phyloP scores from a whole-genome alignment of 2,888 invertebrate species.

The Ptychoptera contaminata region DNA sequence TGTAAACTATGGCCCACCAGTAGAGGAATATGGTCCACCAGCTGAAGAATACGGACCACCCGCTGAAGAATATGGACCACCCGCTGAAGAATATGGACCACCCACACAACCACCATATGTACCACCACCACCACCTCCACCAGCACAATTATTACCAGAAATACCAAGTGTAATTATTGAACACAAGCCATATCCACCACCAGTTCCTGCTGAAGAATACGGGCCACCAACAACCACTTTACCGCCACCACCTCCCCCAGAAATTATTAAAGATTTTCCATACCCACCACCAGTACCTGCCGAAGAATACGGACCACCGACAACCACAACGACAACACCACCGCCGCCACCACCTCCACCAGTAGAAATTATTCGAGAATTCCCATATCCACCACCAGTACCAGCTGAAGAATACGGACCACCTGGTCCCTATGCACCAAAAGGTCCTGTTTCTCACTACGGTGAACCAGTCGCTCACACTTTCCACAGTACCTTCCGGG shows the following conservation, averaged over 20 bases:
- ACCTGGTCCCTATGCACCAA: not conserved
- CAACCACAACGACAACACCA: not conserved
- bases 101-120: not conserved
- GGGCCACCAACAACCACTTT: constrained; percentile 6
- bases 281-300: constrained; percentile 10
- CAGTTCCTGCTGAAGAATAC: constrained; percentile 5
- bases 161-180: not conserved
- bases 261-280: not conserved
- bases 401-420: constrained; percentile 9
- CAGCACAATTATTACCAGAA: not conserved
- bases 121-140: not conserved
- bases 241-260: constrained; percentile 7
- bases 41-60: not conserved
- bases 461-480: constrained; percentile 4
- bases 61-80: not conserved
- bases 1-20: constrained; percentile 10
- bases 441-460: too few relatives aligned
- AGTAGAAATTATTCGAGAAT: constrained; percentile 7
- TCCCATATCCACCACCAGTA: constrained; percentile 11
- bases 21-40: not conserved
- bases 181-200: constrained; percentile 11
- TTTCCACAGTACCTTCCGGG: too few relatives aligned
- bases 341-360: not conserved
- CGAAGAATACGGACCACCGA: constrained; percentile 6
- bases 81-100: not conserved